These are phyloP conservation scores for Gymnosoma rotundatum DNA, from an alignment of 2,888 invertebrate genomes.

Conservation along the genomic window DNA sequence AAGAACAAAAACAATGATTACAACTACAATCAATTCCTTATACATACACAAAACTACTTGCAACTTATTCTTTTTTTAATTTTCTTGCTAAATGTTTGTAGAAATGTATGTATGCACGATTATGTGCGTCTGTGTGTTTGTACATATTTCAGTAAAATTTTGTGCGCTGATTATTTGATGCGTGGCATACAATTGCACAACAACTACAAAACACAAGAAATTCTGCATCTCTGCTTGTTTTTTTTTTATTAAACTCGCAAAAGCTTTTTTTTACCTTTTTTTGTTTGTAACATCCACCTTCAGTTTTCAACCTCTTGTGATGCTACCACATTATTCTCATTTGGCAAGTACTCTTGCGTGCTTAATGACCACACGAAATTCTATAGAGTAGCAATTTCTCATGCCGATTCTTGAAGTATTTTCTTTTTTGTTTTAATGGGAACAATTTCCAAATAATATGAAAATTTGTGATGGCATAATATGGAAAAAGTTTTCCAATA, in stretches of 20 bases:
- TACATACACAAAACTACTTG: conserved; percentile 2
- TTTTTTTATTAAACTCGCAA: conserved; percentile 36
- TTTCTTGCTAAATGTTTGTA: conserved; percentile 40
- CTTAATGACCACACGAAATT: conserved; percentile 51
- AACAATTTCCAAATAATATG: too few species aligned
- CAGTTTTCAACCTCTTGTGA: conserved; percentile 13
- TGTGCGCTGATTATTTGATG: conserved; percentile 65
- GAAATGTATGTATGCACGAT: background rate
- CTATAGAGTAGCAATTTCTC: conserved; percentile 37
- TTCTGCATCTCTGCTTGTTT: conserved; percentile 45
- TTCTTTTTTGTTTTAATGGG: background rate
- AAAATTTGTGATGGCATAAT: too few species aligned
- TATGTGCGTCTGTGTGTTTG: background rate
- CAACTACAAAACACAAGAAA: conserved; percentile 22
- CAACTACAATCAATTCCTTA: background rate
- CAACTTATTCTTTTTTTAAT: conserved; percentile 27
- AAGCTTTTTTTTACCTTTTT: conserved; percentile 24
- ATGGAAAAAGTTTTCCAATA: too few species aligned
- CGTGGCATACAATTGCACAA: conserved; percentile 52
- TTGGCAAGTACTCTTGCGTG: background rate
- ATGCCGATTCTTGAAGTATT: conserved; percentile 19
- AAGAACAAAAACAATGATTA: background rate
- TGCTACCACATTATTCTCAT: conserved; percentile 26
- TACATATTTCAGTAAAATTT: conserved; percentile 42
- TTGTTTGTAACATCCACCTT: conserved; percentile 21